Base-by-base conservation (phyloP, 2,888 invertebrate genomes). In the Hydropsyche betteni region DNA sequence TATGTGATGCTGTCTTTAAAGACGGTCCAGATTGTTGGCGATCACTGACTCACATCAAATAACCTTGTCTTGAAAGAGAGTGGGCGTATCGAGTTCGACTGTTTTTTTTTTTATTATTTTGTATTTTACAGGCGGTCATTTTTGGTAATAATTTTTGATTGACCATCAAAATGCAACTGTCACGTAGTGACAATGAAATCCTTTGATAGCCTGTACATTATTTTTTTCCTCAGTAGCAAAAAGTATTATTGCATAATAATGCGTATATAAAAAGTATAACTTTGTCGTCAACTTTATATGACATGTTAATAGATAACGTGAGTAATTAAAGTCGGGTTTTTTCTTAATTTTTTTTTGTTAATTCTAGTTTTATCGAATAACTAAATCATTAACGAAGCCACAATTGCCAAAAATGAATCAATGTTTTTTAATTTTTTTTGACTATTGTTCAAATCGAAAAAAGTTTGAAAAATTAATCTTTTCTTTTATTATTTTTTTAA, bases 121-220 rank as follows among this genome's bases (percentile, higher is more conserved):
- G 5, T 5, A 58, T 16, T 58, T 24, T 24, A 24, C 14, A 58
- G 24, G 58, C 58, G 58, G 58, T 58, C 58, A 58, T 58, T 58
- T 58, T 58, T 14, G 24, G 14, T 16, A 58, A 58, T 58, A 58
- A 58, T 58, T 58, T 53, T 58, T 58, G 58, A 58, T 58, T 24
- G 58, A 58, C 58, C 58, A 58, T 58, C 58, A 58, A 58, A 58
- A 58, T 58, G 58, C 58, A 58, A 58, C 16, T 58, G 58, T 58
- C 16, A 58, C 24, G 58, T 58, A 16, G 24, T 4, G 4, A 16
- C 16, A 58, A 58, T 58, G 58, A 58, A 58, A 58, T 58, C 24
- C 58, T 16, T 8, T 16, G 8, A 16, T 16, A 24, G 16, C 24
- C 16, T 16, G 8, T 58, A 12, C 14, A 10, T 14, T 14, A 16